These are phyloP conservation scores for Dicyrtomina minuta DNA, from an alignment of 2,888 invertebrate species.

Conservation along the genomic window DNA sequence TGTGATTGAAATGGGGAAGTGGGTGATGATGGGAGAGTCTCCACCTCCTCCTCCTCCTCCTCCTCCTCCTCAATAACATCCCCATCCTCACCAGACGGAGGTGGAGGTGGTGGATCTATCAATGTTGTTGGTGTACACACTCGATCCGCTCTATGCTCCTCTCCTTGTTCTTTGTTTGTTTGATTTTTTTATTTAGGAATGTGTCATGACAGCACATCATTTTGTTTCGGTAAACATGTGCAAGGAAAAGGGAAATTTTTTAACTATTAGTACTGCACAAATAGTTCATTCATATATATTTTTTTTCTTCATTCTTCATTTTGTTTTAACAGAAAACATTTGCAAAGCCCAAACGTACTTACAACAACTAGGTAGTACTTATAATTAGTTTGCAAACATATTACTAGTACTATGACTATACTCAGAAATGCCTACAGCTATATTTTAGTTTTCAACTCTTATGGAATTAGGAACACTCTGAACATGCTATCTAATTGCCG, in stretches of 20 bases:
- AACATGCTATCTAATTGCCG: too few relatives aligned
- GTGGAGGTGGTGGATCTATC: neutral
- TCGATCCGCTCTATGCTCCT: neutral
- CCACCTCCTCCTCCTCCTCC: neutral
- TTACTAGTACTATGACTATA: too few relatives aligned
- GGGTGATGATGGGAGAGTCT: neutral
- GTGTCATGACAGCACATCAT: too few relatives aligned
- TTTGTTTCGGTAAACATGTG: neutral
- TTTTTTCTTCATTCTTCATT: too few relatives aligned
- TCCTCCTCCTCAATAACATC: neutral
- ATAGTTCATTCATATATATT: neutral
- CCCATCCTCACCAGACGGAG: neutral
- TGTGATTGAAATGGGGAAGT: conserved; percentile 1
- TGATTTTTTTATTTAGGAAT: neutral
- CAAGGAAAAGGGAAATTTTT: neutral
- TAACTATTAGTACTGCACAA: neutral
- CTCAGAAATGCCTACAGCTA: too few relatives aligned
- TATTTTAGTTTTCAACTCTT: too few relatives aligned
- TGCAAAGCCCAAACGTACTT: too few relatives aligned
- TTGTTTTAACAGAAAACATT: too few relatives aligned
- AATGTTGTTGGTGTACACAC: neutral
- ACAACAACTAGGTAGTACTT: too few relatives aligned
- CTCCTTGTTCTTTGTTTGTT: neutral
- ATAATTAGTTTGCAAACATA: too few relatives aligned
- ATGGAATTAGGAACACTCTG: too few relatives aligned